Conservation (phyloP, 2,797 vertebrate species). For the Danio kyathit region DNA sequence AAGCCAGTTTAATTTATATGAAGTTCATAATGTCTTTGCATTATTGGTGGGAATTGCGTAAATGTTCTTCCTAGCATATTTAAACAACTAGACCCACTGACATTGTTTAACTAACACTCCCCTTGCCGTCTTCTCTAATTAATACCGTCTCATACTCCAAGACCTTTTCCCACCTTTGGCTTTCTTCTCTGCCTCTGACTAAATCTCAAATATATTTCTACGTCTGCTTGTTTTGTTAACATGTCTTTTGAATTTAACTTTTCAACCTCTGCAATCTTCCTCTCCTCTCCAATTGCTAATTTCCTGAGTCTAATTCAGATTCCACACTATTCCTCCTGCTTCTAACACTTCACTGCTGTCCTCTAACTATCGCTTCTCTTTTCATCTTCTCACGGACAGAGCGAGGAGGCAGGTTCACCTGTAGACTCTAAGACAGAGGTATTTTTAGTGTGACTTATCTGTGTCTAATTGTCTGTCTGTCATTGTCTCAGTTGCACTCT, state of each 20-base stretch:
- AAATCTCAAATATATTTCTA: slow-evolving; percentile 31
- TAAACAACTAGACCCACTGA: slow-evolving; percentile 7
- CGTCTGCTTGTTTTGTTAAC: slow-evolving; percentile 43
- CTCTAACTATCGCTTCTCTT: slow-evolving; percentile 58
- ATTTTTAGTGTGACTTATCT: slow-evolving; percentile 69
- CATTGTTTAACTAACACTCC: slow-evolving; percentile 48
- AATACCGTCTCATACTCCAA: slow-evolving; percentile 28
- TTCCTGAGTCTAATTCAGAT: slow-evolving; percentile 40
- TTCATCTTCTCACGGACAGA: slow-evolving; percentile 72
- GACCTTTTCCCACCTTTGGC: slow-evolving; percentile 1
- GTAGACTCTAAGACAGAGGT: slow-evolving; percentile 84
- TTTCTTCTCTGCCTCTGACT: slow-evolving; percentile 19
- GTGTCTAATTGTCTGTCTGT: slow-evolving; percentile 65
- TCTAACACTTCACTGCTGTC: slow-evolving; percentile 49
- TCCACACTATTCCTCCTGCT: slow-evolving; percentile 34
- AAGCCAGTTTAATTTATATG: neutral
- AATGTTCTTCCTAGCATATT: slow-evolving; percentile 17
- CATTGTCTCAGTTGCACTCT: slow-evolving; percentile 47
- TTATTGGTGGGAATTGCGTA: neutral
- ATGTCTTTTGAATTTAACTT: slow-evolving; percentile 49
- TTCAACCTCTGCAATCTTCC: slow-evolving; percentile 38
- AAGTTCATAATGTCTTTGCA: neutral
- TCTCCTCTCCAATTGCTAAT: slow-evolving; percentile 35
- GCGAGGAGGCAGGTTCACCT: slow-evolving; percentile 79
- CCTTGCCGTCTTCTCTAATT: slow-evolving; percentile 51